These are phyloP conservation scores for Spea hammondii DNA, from an alignment of 2,797 vertebrate species.

Conservation along the genomic window DNA sequence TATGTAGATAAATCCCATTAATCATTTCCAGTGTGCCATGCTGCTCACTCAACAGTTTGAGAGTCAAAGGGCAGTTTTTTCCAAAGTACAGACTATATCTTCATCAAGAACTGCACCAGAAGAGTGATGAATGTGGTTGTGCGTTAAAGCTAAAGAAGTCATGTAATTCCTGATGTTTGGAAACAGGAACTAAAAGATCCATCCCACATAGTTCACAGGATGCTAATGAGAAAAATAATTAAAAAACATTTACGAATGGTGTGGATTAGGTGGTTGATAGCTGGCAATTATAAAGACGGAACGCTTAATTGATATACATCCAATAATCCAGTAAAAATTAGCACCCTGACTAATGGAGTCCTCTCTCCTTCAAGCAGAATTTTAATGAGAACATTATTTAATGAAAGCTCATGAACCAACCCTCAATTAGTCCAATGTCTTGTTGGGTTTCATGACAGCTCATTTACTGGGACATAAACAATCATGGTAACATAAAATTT, in stretches of 20 bases:
- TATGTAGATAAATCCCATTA: constrained; percentile 40
- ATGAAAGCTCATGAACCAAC: constrained; percentile 63
- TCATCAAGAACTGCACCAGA: constrained; percentile 8
- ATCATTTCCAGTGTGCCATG: constrained; percentile 20
- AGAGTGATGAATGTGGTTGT: constrained; percentile 19
- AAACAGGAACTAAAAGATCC: constrained; percentile 33
- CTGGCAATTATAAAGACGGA: constrained; percentile 76
- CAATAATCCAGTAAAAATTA: constrained; percentile 75
- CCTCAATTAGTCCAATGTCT: constrained; percentile 61
- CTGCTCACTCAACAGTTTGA: constrained; percentile 7
- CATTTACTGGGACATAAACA: constrained; percentile 57
- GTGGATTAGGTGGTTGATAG: constrained; percentile 73
- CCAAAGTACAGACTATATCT: constrained; percentile 24
- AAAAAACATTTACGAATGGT: constrained; percentile 74
- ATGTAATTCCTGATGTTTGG: constrained; percentile 30
- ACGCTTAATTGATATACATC: constrained; percentile 76
- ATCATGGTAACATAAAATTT: neutral
- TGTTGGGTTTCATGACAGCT: constrained; percentile 63
- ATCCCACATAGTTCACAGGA: constrained; percentile 45
- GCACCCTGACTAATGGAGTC: constrained; percentile 75
- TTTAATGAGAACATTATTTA: constrained; percentile 78
- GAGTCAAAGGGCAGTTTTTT: constrained; percentile 23
- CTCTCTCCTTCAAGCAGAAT: constrained; percentile 72
- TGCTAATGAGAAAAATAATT: constrained; percentile 82
- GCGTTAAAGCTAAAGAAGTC: constrained; percentile 16